Conservation (phyloP, 2,113 vertebrate genomes). For the Oceanites oceanicus region DNA sequence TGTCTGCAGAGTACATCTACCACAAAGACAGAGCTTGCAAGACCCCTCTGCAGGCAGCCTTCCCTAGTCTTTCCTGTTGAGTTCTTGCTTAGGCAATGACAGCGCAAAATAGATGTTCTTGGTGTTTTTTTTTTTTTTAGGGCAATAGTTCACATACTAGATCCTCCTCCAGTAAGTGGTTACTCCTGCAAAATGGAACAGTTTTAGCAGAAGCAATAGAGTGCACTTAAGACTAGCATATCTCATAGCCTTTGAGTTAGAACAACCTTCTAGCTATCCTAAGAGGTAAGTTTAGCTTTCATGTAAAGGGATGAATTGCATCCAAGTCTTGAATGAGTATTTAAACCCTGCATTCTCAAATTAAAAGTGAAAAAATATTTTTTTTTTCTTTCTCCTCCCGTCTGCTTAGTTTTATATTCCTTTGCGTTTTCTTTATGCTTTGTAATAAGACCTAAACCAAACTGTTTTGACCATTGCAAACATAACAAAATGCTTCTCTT, state of each 20-base stretch:
- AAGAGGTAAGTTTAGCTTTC: not conserved
- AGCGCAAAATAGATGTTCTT: not conserved
- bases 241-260: not conserved
- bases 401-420: not conserved
- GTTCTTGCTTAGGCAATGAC: not conserved
- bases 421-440: not conserved
- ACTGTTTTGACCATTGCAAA: not conserved
- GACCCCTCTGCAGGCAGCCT: not conserved
- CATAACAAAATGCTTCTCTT: not conserved
- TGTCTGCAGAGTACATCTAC: fast-evolving
- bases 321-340: not conserved
- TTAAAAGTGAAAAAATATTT: not conserved
- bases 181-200: not conserved
- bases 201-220: not conserved
- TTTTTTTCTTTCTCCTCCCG: not conserved
- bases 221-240: not conserved
- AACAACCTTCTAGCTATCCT: not conserved
- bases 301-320: not conserved
- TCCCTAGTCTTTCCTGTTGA: not conserved
- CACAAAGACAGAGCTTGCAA: not conserved
- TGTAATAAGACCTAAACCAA: not conserved
- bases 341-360: not conserved
- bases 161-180: not conserved
- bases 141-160: not conserved
- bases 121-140: not conserved